Percentiles rank a stretch among this genome's conserved stretches.
Evolutionary conservation across 2,888 invertebrate species (phyloP).

Genomic region (Lomographa bimaculata): DNA sequence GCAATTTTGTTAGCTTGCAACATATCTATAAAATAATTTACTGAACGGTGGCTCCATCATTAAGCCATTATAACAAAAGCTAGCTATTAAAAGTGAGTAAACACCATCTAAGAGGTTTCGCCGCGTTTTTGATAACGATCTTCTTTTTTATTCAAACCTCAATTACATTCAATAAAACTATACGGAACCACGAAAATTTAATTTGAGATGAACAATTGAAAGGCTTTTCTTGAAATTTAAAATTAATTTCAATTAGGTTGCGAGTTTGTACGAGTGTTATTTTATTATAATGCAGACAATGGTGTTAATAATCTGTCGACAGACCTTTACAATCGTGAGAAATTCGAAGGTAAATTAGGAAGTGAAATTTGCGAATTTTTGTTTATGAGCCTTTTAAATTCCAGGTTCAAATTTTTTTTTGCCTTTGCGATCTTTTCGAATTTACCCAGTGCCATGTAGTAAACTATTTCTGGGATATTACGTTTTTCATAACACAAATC

Average conservation of each 20-base stretch:
- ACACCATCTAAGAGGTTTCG: constrained; percentile 59
- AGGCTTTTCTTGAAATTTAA: constrained; percentile 11
- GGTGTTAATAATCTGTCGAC: constrained; percentile 18
- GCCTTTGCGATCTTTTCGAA: too few species aligned
- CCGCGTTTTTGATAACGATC: constrained; percentile 49
- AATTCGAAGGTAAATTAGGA: too few species aligned
- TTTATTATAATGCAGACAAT: constrained; percentile 9
- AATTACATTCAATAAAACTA: constrained; percentile 46
- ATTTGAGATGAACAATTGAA: constrained; percentile 17
- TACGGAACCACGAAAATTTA: constrained; percentile 13
- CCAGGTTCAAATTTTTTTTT: too few species aligned
- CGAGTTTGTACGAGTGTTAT: too few species aligned
- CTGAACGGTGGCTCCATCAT: constrained; percentile 55
- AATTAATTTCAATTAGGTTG: constrained; percentile 8
- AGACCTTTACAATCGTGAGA: constrained; percentile 7
- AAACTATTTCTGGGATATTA: too few species aligned
- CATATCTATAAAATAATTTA: constrained; percentile 58
- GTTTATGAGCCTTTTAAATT: too few species aligned
- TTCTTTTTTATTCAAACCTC: constrained; percentile 45
- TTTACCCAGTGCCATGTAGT: too few species aligned
- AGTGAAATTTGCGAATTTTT: too few species aligned
- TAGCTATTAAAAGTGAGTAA: constrained; percentile 65
- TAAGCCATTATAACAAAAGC: constrained; percentile 64
- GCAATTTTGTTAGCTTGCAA: constrained; percentile 50
- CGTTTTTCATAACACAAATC: too few species aligned